Conservation (phyloP, 2,113 vertebrate species). For the Enhydra lutris region DNA sequence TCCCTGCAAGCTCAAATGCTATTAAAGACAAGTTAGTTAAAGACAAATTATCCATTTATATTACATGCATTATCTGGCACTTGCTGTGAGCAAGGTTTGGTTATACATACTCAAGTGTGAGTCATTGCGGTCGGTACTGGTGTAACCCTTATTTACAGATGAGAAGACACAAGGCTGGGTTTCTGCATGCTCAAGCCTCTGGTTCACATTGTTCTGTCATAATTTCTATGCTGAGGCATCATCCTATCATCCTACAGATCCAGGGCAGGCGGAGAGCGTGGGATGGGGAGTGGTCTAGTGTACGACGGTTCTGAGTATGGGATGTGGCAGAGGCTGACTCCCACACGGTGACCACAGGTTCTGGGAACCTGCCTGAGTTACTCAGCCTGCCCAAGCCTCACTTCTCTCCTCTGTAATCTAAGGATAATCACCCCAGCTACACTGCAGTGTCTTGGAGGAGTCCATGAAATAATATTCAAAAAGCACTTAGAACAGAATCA, state of each 20-base stretch:
- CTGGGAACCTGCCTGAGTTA: neutral
- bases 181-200: neutral
- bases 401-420: neutral
- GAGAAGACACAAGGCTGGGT: neutral
- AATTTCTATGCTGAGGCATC: neutral
- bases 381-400: neutral
- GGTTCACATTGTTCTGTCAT: neutral
- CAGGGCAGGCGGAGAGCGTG: neutral
- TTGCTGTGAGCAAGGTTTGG: neutral
- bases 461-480: neutral
- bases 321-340: neutral
- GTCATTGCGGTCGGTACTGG: neutral
- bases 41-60: neutral
- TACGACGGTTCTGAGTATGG: accelerated
- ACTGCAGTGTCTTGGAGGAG: neutral
- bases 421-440: accelerated
- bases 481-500: neutral
- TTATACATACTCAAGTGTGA: neutral
- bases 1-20: neutral
- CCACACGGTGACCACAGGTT: accelerated
- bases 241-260: neutral
- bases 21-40: neutral
- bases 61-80: neutral
- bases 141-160: neutral
- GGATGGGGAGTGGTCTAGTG: accelerated